Evolutionary conservation across 2,797 vertebrate genomes (phyloP).

Genomic region (Ibycter americanus): DNA sequence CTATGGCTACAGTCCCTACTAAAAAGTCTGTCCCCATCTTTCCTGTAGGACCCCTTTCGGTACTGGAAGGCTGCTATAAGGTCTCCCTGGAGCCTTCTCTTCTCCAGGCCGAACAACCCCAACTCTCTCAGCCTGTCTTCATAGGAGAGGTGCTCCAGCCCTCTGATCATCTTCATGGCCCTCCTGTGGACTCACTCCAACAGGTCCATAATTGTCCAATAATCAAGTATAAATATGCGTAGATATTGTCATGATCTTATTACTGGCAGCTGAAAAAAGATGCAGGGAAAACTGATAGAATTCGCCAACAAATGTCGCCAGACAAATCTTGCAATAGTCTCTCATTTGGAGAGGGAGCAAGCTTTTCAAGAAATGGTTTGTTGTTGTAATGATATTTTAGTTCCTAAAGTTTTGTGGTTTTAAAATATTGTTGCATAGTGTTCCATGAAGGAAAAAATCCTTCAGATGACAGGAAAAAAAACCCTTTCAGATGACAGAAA

Average conservation of each 20-base stretch:
- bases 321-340: neutral
- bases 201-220: neutral
- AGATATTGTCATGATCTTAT: neutral
- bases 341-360: neutral
- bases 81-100: too few species aligned
- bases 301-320: neutral
- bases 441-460: neutral
- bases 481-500: neutral
- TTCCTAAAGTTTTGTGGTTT: neutral
- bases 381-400: neutral
- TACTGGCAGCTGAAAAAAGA: neutral
- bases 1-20: too few species aligned
- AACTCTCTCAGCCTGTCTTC: too few species aligned
- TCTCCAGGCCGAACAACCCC: too few species aligned
- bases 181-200: too few species aligned
- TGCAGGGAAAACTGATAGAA: neutral
- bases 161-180: too few species aligned
- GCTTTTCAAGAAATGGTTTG: neutral
- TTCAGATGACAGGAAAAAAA: neutral
- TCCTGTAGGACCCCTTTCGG: too few species aligned
- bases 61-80: too few species aligned
- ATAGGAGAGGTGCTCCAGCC: too few species aligned
- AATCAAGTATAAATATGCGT: neutral
- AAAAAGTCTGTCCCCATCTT: too few species aligned
- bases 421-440: neutral